A percentile compares a stretch with the other conserved stretches of the same genome.
phyloP scores from a whole-genome alignment of 2,797 vertebrate species.

The Phylloscopus collybita region DNA sequence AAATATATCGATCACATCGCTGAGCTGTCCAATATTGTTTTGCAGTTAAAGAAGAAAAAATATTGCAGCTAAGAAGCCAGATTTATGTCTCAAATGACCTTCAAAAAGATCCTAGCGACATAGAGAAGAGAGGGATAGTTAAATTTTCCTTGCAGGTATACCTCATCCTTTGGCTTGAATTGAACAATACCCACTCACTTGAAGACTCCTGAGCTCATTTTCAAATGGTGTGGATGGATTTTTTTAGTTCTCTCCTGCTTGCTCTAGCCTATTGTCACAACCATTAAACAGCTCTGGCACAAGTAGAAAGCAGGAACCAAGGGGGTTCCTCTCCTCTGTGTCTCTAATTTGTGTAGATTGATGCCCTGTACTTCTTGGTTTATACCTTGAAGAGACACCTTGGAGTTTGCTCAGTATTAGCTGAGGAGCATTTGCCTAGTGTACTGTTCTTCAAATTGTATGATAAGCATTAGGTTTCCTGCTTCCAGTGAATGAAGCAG shows the following conservation, averaged over 20 bases:
- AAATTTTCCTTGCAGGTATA: background rate
- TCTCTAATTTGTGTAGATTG: background rate
- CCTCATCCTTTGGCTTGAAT: background rate
- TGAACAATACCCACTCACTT: fast-evolving
- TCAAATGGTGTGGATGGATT: background rate
- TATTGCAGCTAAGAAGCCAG: background rate
- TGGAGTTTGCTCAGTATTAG: background rate
- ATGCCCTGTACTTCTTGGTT: background rate
- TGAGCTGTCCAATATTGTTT: background rate
- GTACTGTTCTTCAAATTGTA: background rate
- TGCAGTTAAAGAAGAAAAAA: background rate
- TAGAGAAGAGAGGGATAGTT: background rate
- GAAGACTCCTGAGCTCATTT: background rate
- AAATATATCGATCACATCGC: background rate
- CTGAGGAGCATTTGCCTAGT: background rate
- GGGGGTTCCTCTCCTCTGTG: background rate
- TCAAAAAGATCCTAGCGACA: background rate
- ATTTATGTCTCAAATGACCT: background rate
- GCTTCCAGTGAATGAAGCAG: background rate
- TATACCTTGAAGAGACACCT: background rate
- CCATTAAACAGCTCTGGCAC: background rate
- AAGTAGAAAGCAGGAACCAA: background rate
- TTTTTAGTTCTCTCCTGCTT: background rate
- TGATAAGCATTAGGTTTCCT: background rate
- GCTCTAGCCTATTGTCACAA: background rate